Evolutionary conservation across 2,113 vertebrate genomes (phyloP), one percentile per base, ranked within the genome.

Genomic region (Craseonycteris thonglongyai): DNA sequence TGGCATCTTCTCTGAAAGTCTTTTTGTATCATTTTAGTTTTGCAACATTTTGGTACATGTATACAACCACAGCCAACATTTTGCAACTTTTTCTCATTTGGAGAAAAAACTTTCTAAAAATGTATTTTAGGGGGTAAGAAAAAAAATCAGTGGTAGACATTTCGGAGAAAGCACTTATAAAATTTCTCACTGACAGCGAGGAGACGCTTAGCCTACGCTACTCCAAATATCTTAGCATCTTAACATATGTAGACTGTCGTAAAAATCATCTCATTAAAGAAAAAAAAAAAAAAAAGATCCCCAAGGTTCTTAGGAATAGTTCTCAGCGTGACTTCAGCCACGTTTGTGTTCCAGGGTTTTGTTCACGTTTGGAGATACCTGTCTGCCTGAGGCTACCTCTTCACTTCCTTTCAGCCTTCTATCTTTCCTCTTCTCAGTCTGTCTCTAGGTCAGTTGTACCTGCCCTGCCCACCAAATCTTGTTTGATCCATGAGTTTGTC

Each of bases 191-290:
- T 92, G 88, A 76, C 81, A 84, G 81, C 71, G 51, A 95, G 49
- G 71, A 94, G 51, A 96, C 93, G 87, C 91, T 94, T 91, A 86
- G 13, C 81, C 51, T 72, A 91, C 63, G 84, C 69, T 96, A 95
- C 91, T 94, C 88, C 83, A 96, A 90, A 93, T 97, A 96, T 80
- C 90, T 94, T 94, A 94, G 83, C 85, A 93, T 94, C 74, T 89
- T 76, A 89, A 38, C 92, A 96, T 88, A 92, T 94, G 90, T 76
- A 94, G 66, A 80, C 81, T 95, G 85, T 95, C 94, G 96, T 92
- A 95, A 96, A 96, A 96, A 95, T 95, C 84, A 89, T 92, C 91
- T 96, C 51, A 87, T 95, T 91, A 68, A 90, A n/a, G n/a, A n/a
- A n/a, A n/a, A n/a, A n/a, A n/a, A n/a, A n/a, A n/a, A n/a, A n/a